phyloP scores from a whole-genome alignment of 2,888 invertebrate species.

The Euphydryas editha region DNA sequence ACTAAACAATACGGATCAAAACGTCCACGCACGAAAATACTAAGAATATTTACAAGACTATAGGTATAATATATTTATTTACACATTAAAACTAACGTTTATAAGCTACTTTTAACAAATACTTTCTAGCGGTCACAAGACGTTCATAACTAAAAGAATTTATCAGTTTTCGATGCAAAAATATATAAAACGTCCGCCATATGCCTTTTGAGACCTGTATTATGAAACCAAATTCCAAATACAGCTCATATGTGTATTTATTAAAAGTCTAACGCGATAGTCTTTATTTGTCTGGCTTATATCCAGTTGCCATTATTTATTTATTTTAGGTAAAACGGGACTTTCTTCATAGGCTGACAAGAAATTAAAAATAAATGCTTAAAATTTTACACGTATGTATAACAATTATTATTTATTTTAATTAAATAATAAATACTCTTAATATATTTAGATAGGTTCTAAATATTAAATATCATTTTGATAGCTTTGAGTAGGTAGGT shows the following conservation, averaged over 20 bases:
- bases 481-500: too few relatives aligned
- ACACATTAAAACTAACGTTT: constrained; percentile 82
- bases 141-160: constrained; percentile 84
- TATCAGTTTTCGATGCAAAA: constrained; percentile 84
- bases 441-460: neutral
- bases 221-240: constrained; percentile 53
- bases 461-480: neutral
- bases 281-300: constrained; percentile 59
- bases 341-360: constrained; percentile 49
- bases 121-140: constrained; percentile 81
- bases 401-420: neutral
- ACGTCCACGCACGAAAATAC: constrained; percentile 84
- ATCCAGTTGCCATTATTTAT: constrained; percentile 74
- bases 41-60: constrained; percentile 81
- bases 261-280: constrained; percentile 33
- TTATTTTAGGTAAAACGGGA: constrained; percentile 59
- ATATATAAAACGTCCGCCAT: constrained; percentile 85
- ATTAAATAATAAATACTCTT: neutral
- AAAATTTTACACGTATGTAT: neutral
- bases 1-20: constrained; percentile 83
- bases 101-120: constrained; percentile 82
- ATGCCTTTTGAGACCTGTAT: constrained; percentile 82
- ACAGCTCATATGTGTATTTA: constrained; percentile 30
- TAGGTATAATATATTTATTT: constrained; percentile 82
- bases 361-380: neutral